phyloP scores from a whole-genome alignment of 2,888 invertebrate genomes.

The Eurytoma adleriae region DNA sequence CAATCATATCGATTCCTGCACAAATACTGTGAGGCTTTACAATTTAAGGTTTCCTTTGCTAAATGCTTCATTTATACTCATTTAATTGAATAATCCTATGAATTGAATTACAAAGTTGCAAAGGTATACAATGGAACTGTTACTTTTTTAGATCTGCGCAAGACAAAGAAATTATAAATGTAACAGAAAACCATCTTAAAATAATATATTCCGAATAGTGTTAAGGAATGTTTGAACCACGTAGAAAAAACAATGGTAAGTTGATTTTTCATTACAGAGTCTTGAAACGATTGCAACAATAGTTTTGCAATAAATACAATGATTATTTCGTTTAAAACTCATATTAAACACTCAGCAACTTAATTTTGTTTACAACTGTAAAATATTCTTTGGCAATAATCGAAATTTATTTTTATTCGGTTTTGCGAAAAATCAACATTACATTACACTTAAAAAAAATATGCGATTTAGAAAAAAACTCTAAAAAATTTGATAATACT shows the following conservation, averaged over 20 bases:
- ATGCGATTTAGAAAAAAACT: conserved; percentile 18
- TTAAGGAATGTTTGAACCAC: conserved; percentile 41
- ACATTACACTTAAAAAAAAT: conserved; percentile 2
- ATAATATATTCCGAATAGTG: conserved; percentile 20
- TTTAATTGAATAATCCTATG: background rate
- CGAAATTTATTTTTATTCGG: conserved; percentile 1
- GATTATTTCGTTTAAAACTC: conserved; percentile 39
- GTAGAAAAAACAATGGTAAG: background rate
- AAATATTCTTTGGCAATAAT: conserved; percentile 54
- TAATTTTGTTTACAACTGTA: conserved; percentile 41
- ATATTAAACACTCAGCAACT: conserved; percentile 28
- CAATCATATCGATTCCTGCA: background rate
- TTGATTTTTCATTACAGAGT: background rate
- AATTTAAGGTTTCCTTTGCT: background rate
- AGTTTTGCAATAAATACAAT: conserved; percentile 7
- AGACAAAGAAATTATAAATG: conserved; percentile 13
- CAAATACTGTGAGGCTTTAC: conserved; percentile 8
- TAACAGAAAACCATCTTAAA: conserved; percentile 25
- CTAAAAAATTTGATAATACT: conserved; percentile 20
- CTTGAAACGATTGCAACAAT: background rate
- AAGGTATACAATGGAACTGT: conserved; percentile 2
- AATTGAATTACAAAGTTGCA: conserved; percentile 16
- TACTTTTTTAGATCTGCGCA: background rate
- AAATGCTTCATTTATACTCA: conserved; percentile 1
- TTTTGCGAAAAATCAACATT: conserved; percentile 27